phyloP scores from a whole-genome alignment of 2,113 vertebrate genomes.

The Tympanuchus pallidicinctus region DNA sequence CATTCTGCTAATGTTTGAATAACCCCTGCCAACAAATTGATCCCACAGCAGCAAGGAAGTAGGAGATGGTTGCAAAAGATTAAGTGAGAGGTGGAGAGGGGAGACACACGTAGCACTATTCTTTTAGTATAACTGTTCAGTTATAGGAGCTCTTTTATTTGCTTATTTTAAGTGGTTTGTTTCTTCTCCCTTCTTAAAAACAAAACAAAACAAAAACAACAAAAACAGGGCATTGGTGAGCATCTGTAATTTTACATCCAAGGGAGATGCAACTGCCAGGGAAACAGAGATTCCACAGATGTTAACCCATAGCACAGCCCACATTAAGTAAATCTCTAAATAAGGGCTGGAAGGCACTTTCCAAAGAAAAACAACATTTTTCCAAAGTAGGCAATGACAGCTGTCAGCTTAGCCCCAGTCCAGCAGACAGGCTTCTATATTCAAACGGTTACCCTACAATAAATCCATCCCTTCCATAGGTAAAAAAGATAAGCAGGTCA shows the following conservation, averaged over 20 bases:
- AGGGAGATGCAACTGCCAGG: slow-evolving; percentile 34
- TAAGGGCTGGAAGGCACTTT: slow-evolving; percentile 53
- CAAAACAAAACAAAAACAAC: background rate
- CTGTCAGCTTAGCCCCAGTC: background rate
- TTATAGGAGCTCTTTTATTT: background rate
- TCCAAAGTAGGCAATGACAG: slow-evolving; percentile 22
- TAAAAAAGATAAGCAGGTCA: background rate
- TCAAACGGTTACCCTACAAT: background rate
- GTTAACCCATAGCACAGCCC: slow-evolving; percentile 63
- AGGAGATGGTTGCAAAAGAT: slow-evolving; percentile 41
- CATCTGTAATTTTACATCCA: slow-evolving; percentile 54
- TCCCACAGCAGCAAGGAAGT: slow-evolving; percentile 58
- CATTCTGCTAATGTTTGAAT: slow-evolving; percentile 78
- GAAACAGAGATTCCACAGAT: slow-evolving; percentile 67
- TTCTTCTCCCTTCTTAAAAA: background rate
- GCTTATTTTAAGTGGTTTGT: slow-evolving; percentile 4
- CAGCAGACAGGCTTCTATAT: background rate
- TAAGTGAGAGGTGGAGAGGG: slow-evolving; percentile 2
- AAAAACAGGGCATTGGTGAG: slow-evolving; percentile 48
- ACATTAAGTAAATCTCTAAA: slow-evolving; percentile 70
- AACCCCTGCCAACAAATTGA: slow-evolving; percentile 80
- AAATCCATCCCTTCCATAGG: background rate
- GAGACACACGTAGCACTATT: background rate
- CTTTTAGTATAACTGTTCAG: background rate
- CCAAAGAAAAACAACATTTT: background rate